These are phyloP conservation scores for Periparus ater DNA, from an alignment of 2,797 vertebrate species.

Conservation along the genomic window DNA sequence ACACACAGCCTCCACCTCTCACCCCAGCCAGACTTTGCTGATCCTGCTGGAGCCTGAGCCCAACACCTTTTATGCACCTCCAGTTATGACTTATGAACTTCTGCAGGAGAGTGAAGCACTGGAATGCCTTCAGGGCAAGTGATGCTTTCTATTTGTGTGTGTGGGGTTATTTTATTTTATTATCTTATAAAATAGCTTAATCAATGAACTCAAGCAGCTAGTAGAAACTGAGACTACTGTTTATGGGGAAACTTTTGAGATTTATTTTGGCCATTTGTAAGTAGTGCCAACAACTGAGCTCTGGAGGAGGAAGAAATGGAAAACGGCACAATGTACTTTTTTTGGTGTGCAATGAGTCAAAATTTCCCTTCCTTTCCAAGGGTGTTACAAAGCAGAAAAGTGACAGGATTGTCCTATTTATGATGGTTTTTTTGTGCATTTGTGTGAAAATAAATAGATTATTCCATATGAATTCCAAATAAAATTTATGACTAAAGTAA, in stretches of 20 bases:
- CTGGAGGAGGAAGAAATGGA: neutral
- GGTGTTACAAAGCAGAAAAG: neutral
- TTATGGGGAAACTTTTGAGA: slow-evolving; percentile 50
- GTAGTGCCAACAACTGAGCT: neutral
- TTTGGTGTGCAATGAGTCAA: neutral
- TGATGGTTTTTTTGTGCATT: neutral
- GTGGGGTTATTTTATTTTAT: neutral
- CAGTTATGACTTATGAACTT: slow-evolving; percentile 22
- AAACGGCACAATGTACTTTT: neutral
- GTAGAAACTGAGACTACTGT: slow-evolving; percentile 13
- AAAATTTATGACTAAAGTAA: slow-evolving; percentile 74
- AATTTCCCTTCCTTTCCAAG: neutral
- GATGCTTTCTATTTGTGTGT: neutral
- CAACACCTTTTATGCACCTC: neutral
- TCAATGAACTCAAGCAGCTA: slow-evolving; percentile 43
- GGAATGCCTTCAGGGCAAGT: neutral
- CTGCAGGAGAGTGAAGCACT: neutral
- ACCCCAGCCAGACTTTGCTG: neutral
- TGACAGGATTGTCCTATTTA: neutral
- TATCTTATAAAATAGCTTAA: slow-evolving; percentile 49
- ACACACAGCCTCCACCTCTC: neutral
- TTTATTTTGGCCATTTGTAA: slow-evolving; percentile 56
- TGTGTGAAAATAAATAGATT: slow-evolving; percentile 67
- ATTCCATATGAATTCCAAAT: slow-evolving; percentile 71
- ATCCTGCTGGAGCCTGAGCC: neutral